Evolutionary conservation across 2,113 vertebrate species (phyloP), one percentile per base, ranked within the genome.

Genomic region (Pterocles gutturalis): DNA sequence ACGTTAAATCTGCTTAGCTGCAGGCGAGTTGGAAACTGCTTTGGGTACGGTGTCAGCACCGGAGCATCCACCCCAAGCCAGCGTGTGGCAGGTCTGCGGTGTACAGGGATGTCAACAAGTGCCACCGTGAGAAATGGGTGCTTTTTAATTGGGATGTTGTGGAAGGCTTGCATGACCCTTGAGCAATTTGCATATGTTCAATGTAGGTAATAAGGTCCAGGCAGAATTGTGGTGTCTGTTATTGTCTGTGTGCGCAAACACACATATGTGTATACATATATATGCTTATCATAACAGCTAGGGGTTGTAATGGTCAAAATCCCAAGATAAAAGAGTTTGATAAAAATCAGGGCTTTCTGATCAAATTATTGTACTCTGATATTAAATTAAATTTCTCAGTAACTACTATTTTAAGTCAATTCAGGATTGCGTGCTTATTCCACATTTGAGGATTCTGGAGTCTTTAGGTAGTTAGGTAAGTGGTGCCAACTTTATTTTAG

Each of bases 201-300:
- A 75, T 58, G 36, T 81, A 87, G 89, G 80, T 89, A 54, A 92
- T 48, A 67, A 89, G 87, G 80, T 91, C 78, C 78, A 65, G 33
- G 28, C 8, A 13, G 78, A 67, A 58, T 31, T 0, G 1, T 19
- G 31, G 2, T 64, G 49, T 49, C 22, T 79, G 21, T 72, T 88
- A 45, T 60, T 89, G 29, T n/a, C 7, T 62, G 36, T 1, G 1
- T 11, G 26, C 3, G 20, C 33, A 58, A 28, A 15, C 29, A 16
- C 6, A 9, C 10, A 11, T 10, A 2, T 2, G 0, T 31, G 2
- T 29, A 2, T 25, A 7, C 17, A 7, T 21, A 13, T 41, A 11
- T 9, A 22, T 12, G 4, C 9, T 54, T 87, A 33, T 46, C 58
- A 9, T 2, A 33, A 8, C 13, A 78, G 10, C 34, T 89, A 24